These are phyloP conservation scores for Pheosia gnoma DNA, from an alignment of 2,888 invertebrate genomes.

Conservation along the genomic window DNA sequence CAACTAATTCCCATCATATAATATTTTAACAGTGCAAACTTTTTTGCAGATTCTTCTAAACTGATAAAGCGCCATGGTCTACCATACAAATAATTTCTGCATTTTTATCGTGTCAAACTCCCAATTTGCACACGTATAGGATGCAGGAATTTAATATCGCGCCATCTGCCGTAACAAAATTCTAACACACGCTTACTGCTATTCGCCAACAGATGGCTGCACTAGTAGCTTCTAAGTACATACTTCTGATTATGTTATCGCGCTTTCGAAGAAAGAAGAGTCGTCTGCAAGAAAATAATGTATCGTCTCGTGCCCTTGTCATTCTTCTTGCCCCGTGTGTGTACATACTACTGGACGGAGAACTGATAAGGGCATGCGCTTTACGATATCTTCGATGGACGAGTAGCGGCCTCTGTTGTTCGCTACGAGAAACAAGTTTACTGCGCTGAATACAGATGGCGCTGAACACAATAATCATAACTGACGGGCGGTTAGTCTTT, in stretches of 20 bases:
- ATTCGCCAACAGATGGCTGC: slow-evolving; percentile 48
- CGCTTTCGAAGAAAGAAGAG: slow-evolving; percentile 10
- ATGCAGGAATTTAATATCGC: slow-evolving; percentile 51
- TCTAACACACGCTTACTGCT: slow-evolving; percentile 32
- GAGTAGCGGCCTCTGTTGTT: background rate
- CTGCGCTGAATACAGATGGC: too few species aligned
- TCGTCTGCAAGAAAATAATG: slow-evolving; percentile 20
- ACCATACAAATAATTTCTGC: slow-evolving; percentile 39
- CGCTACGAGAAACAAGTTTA: background rate
- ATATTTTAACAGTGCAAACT: too few species aligned
- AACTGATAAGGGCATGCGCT: slow-evolving; percentile 98
- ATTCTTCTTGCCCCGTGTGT: slow-evolving; percentile 95
- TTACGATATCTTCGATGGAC: slow-evolving; percentile 36
- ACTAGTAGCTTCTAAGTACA: background rate
- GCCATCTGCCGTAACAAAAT: slow-evolving; percentile 33
- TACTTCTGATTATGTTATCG: too few species aligned
- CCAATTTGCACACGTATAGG: slow-evolving; percentile 37
- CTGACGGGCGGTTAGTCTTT: too few species aligned
- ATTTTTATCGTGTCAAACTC: slow-evolving; percentile 48
- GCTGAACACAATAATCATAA: too few species aligned
- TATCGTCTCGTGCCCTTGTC: slow-evolving; percentile 91
- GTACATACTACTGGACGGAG: slow-evolving; percentile 96
- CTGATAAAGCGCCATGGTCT: too few species aligned
- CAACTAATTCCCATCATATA: too few species aligned
- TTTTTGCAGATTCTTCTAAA: too few species aligned